These are phyloP conservation scores for Thamnophis elegans DNA, from an alignment of 2,797 vertebrate genomes.

Conservation along the genomic window DNA sequence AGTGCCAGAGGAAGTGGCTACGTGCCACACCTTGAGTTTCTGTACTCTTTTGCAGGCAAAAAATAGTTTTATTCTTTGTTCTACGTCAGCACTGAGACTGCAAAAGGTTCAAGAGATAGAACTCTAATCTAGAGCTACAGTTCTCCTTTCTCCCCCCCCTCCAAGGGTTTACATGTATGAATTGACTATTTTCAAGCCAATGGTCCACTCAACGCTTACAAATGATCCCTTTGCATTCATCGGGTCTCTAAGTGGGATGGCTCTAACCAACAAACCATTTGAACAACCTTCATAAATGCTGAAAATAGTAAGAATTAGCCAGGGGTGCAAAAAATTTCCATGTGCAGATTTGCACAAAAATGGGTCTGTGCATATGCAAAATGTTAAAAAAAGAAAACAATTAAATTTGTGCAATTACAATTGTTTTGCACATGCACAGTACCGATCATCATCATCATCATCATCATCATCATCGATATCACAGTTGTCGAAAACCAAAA, in stretches of 20 bases:
- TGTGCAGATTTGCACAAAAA: no score
- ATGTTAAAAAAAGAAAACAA: no score
- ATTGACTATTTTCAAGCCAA: background rate
- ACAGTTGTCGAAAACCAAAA: no score
- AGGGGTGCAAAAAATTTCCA: no score
- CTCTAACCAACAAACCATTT: background rate
- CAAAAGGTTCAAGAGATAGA: background rate
- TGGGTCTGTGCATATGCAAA: no score
- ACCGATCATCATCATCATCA: no score
- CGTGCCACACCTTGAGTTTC: background rate
- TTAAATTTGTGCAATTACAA: no score
- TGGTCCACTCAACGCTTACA: background rate
- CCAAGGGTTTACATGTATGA: background rate
- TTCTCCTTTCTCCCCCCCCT: background rate
- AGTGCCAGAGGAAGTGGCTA: background rate
- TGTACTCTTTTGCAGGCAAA: background rate
- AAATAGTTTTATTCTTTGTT: background rate
- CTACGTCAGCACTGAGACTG: background rate
- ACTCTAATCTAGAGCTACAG: background rate
- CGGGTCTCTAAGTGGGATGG: background rate
- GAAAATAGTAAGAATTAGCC: background rate
- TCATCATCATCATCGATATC: no score
- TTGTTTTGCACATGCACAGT: no score
- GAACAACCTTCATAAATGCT: background rate
- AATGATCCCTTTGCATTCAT: background rate